These are phyloP conservation scores for Epinephelus cyanopodus DNA, from an alignment of 2,113 vertebrate species.

Conservation along the genomic window DNA sequence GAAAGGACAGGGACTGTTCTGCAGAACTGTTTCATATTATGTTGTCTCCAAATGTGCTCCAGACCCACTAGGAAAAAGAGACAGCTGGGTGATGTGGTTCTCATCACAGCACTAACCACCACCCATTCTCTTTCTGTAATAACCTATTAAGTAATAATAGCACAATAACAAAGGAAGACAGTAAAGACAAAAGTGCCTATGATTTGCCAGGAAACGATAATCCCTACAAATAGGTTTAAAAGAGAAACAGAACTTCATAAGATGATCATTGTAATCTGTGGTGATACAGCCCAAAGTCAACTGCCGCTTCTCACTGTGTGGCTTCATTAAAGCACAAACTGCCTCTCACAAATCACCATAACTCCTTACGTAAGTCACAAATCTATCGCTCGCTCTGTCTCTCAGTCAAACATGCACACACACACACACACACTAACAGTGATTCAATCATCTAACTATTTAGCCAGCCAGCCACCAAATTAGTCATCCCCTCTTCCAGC, in stretches of 20 bases:
- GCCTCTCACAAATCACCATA: slow-evolving; percentile 37
- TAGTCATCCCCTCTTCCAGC: slow-evolving; percentile 34
- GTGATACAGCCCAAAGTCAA: slow-evolving; percentile 11
- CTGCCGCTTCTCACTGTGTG: slow-evolving; percentile 9
- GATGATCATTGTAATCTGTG: slow-evolving; percentile 16
- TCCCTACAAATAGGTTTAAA: slow-evolving; percentile 29
- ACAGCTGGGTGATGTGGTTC: slow-evolving; percentile 9
- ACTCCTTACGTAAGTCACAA: slow-evolving; percentile 32
- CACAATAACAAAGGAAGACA: slow-evolving; percentile 17
- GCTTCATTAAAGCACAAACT: slow-evolving; percentile 5
- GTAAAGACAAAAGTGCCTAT: background rate
- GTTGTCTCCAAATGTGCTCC: slow-evolving; percentile 11
- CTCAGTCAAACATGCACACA: slow-evolving; percentile 7
- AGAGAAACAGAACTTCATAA: slow-evolving; percentile 21
- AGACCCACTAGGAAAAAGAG: background rate
- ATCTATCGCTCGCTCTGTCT: background rate
- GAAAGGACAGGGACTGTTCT: slow-evolving; percentile 4
- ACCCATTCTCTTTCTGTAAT: slow-evolving; percentile 12
- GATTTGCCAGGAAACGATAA: slow-evolving; percentile 1
- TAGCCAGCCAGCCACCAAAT: slow-evolving; percentile 43
- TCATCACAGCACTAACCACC: background rate
- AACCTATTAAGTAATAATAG: background rate
- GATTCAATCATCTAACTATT: slow-evolving; percentile 41
- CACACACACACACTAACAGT: slow-evolving; percentile 16
- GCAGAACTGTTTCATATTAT: slow-evolving; percentile 27